Base-by-base conservation (phyloP, 1,140 invertebrate genomes). In the Drosophila athabasca region DNA sequence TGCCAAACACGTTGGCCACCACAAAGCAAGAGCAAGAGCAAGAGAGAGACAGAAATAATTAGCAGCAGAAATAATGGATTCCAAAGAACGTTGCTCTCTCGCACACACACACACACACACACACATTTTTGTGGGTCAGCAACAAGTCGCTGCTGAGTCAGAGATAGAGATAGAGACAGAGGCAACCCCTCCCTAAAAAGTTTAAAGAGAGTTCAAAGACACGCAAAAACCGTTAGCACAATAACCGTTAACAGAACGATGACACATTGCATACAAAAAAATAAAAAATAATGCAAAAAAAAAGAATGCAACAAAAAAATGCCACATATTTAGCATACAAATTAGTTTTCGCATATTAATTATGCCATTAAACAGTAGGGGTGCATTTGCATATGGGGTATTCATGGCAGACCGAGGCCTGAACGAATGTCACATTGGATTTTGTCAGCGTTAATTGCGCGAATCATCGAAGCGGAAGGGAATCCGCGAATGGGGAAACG, bases 261-360 rank as follows among this genome's bases (percentile, higher is more conserved):
- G 57, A 64, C 79, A 65, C 79, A 83, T 73, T 65, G 26, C 51
- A 62, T 51, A 19, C 48, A 53, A 65, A 60, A 55, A 59, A 59
- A 5, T 5, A 64, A 43, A 62, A 61, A 39, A 41, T 62, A 55
- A 49, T 46, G 45, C 46, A 41, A 43, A 54, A 65, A 24, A 74
- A 61, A 66, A 39, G 0, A 13, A 39, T 3, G 6, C 3, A 35
- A n/a, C n/a, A 31, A 7, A 7, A 0, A 35, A 3, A 57, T 44
- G 57, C 24, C 44, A 50, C 64, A 79, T 79, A 84, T 72, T 84
- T 79, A 76, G 66, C 76, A 84, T 84, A 83, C 77, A 76, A 82
- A 83, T 83, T 75, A 78, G 69, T 72, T 68, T 76, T 62, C n/a
- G 80, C 71, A 84, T 76, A 76, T 76, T 72, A 84, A 84, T 85